A percentile compares a stretch with the other conserved stretches of the same genome.
Conservation (phyloP, 2,113 vertebrate species). For the Astur gentilis region DNA sequence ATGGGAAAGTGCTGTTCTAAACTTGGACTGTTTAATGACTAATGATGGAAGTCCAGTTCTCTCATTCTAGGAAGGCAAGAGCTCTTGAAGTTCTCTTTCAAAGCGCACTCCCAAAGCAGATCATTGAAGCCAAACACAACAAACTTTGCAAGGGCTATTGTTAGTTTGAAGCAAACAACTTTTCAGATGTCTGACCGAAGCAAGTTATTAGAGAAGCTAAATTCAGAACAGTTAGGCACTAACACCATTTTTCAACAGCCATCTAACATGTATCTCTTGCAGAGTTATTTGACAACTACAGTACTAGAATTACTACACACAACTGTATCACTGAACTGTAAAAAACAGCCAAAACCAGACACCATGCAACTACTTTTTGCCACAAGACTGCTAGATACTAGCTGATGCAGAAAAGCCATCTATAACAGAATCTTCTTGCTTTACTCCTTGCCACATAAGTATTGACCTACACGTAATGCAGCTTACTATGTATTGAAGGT, state of each 20-base stretch:
- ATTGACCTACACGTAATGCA: background rate
- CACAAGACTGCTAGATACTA: background rate
- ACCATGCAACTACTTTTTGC: background rate
- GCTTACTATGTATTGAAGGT: background rate
- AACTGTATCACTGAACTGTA: background rate
- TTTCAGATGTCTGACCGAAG: background rate
- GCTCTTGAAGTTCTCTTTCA: constrained; percentile 5
- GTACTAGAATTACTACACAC: background rate
- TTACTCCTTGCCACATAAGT: background rate
- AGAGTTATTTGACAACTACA: background rate
- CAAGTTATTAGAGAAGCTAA: background rate
- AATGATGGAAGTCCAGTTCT: background rate
- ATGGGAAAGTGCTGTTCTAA: constrained; percentile 16
- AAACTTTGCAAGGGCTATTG: constrained; percentile 25
- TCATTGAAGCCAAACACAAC: constrained; percentile 28
- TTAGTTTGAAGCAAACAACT: constrained; percentile 4
- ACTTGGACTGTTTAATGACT: constrained; percentile 14
- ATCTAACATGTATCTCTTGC: background rate
- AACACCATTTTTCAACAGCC: background rate
- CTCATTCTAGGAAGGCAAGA: background rate
- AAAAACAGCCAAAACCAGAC: background rate
- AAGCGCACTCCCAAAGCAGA: background rate
- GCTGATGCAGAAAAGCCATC: background rate
- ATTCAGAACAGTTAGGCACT: background rate
- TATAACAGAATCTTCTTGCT: background rate